Evolutionary conservation across 2,888 invertebrate genomes (phyloP).

Genomic region (Amphipoea oculea): DNA sequence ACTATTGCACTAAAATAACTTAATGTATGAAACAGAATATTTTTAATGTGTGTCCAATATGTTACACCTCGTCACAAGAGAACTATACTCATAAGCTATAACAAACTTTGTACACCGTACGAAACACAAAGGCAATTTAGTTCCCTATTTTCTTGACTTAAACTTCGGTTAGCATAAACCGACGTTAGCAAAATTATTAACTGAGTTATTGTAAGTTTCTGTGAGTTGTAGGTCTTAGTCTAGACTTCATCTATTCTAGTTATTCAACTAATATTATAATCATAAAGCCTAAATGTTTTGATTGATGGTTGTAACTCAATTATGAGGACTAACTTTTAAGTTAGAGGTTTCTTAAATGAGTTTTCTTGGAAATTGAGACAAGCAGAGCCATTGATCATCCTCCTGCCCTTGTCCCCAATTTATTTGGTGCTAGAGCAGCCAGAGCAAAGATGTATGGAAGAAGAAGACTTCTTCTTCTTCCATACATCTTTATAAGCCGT

Average conservation of each 20-base stretch:
- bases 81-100: background rate
- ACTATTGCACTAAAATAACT: background rate
- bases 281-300: conserved; percentile 27
- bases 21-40: background rate
- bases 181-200: conserved; percentile 30
- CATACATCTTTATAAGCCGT: background rate
- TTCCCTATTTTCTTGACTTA: conserved; percentile 37
- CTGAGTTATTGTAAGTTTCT: conserved; percentile 32
- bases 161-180: conserved; percentile 8
- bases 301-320: conserved; percentile 39
- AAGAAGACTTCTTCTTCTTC: background rate
- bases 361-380: conserved; percentile 11
- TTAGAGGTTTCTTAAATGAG: conserved; percentile 2
- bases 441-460: too few species aligned
- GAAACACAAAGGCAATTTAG: conserved; percentile 7
- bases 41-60: background rate
- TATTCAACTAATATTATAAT: conserved; percentile 40
- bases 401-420: background rate
- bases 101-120: conserved; percentile 3
- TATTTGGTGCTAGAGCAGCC: background rate
- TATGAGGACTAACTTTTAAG: conserved; percentile 10
- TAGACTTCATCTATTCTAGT: conserved; percentile 42
- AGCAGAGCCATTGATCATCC: background rate
- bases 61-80: background rate
- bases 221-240: conserved; percentile 17